Base-by-base conservation (phyloP, 1,140 invertebrate genomes). In the Drosophila virilis region DNA sequence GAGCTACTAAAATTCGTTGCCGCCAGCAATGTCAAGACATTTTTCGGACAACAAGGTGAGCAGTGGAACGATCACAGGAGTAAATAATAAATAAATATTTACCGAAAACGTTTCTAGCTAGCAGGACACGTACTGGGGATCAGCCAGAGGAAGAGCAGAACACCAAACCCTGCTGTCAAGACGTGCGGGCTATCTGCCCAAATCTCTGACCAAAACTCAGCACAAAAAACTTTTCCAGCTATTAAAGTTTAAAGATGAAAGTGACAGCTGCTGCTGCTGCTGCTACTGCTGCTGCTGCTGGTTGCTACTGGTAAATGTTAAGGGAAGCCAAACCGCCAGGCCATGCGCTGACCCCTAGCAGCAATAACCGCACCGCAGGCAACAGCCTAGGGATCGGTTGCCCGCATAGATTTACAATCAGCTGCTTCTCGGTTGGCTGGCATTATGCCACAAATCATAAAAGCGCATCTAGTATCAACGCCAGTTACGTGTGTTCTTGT, bases 1-100 rank as follows among this genome's bases (percentile, higher is more conserved):
- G 76, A 82, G 65, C 76, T 67, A 35, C 69, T 60, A 79, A 81
- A 77, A 84, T 71, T 69, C 67, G 43, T 58, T 57, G 59, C 67
- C 70, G 73, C 38, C 60, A 76, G 76, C 67, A 76, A 48, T 69
- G 80, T 80, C 81, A 88, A 83, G 82, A 80, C 79, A 83, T 79
- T 79, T 83, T 88, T 69, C 54, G 74, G 55, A 37, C 74, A 71
- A 72, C 71, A 83, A 83, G 83, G 79, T 89, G 84, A 65, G 72
- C 72, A 57, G 54, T 60, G 35, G 46, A 7, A 58, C 37, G 40
- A 58, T 37, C 72, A 77, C 69, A 67, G 71, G 68, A 88, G 83
- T 88, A 88, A 88, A 88, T 88, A 88, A 88, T 89, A 88, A 88
- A 88, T 88, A 88, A 88, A 88, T 88, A 88, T 88, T 88, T 88